Base-by-base conservation (phyloP, 1,140 invertebrate genomes). In the Trachymyrmex cornetzi region DNA sequence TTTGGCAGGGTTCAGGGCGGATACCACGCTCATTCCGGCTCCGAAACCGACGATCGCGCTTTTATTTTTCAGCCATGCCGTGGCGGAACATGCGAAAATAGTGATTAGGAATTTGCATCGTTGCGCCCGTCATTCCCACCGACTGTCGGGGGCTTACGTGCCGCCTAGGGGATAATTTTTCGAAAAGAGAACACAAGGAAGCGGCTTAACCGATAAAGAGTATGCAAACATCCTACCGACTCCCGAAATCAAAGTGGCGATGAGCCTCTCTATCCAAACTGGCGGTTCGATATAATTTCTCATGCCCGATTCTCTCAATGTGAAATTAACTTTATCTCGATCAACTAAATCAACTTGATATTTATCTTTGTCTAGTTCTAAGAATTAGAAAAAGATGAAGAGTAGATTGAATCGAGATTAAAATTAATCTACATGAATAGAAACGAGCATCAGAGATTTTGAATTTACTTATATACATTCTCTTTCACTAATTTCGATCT, bases 41-140 rank as follows among this genome's bases (percentile, higher is more conserved):
- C 4, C 74, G 72, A 69, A 80, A 77, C 59, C 63, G 61, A 57
- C 85, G 86, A 87, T 85, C 86, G 77, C 80, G 87, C 80, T 74
- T 69, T 88, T 88, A 85, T 84, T 77, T 85, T 88, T 66, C 24
- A 50, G 75, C 71, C 50, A 22, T 64, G 77, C 34, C 34, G 34
- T 38, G 34, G 34, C 27, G 55, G 53, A 77, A 86, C 88, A 88
- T 81, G 87, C 87, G 77, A 87, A 75, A 80, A 74, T 77, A 80
- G 72, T 69, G 89, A 90, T 90, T 89, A 90, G 88, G 55, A 88
- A 89, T 88, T 88, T 85, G 87, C 72, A 90, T 90, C 75, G 88
- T 90, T 87, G 86, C 87, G 77, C 57, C 84, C 88, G 85, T 77
- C 88, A 90, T 90, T 90, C 89, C 89, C 89, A 90, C 85, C 88